Conservation (phyloP, 2,113 vertebrate species). For the Marmota flaviventris region DNA sequence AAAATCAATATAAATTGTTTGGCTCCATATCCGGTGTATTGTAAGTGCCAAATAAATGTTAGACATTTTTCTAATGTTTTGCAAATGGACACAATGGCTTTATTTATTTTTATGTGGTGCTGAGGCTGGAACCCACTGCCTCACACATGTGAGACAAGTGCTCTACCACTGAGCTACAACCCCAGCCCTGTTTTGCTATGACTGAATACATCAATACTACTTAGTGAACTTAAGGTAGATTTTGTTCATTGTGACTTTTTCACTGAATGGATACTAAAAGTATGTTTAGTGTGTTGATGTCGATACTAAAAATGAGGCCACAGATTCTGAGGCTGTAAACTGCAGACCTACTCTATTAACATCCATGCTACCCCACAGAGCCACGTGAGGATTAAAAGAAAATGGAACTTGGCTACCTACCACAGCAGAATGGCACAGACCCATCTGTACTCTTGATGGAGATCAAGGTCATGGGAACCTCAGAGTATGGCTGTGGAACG, state of each 20-base stretch:
- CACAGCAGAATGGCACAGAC: background rate
- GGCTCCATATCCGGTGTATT: background rate
- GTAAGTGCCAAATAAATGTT: background rate
- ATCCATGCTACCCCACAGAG: background rate
- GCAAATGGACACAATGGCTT: too few species aligned
- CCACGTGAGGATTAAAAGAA: background rate
- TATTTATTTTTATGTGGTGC: too few species aligned
- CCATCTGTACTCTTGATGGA: background rate
- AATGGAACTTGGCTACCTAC: background rate
- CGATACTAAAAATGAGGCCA: background rate
- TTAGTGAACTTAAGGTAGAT: background rate
- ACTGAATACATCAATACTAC: background rate
- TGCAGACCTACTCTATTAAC: too few species aligned
- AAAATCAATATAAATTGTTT: background rate
- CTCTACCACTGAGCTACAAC: too few species aligned
- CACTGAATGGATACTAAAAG: background rate
- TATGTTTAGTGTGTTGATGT: background rate
- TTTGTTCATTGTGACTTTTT: background rate
- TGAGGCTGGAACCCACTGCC: too few species aligned
- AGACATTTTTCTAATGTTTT: background rate
- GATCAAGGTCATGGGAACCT: background rate
- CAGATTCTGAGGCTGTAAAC: background rate
- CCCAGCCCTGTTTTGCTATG: background rate
- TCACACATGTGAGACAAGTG: too few species aligned
- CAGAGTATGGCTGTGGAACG: background rate